Base-by-base conservation (phyloP, 2,888 invertebrate genomes). In the Acrocera orbiculus region DNA sequence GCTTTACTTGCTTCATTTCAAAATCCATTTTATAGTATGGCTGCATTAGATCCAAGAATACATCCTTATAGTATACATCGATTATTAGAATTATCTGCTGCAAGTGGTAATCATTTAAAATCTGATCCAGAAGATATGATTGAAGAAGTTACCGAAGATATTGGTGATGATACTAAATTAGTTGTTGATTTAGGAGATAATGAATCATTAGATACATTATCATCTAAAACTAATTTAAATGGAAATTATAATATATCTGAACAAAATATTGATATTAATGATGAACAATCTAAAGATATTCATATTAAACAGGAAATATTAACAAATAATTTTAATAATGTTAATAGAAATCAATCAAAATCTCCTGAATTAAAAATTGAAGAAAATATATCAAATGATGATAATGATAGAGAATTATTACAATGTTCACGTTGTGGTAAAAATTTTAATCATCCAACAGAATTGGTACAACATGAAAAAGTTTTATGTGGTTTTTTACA, bases 381-480 rank as follows among this genome's bases (percentile, higher is more conserved):
- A 26, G 38, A 35, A 26, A 39, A 33, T 28, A 16, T 34, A 4
- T 9, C 14, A 13, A 32, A 42, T 14, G 39, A 42, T 4, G 37
- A 41, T 31, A 16, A 30, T 2, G 57, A 59, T 27, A 62, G 65
- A 27, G 47, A 51, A 13, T 35, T 41, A 9, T 52, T 65, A 33
- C 65, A 62, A 40, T 76, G 76, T 55, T 53, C 57, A 30, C 67
- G 65, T 46, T 76, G 76, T 50, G 66, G 67, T 43, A 64, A 65
- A 42, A 54, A 58, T 20, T 76, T 75, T 46, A 64, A 62, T 40
- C 67, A 64, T 45, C 67, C 65, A 42, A 65, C 64, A 26, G 72
- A 71, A 39, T 55, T 76, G 36, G 62, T 76, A 46, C 76, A 79
- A 46, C 82, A 82, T 48, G 81, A 82, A 48, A 78, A 74, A 49